Conservation (phyloP, 2,113 vertebrate species). For the Morone chrysops region DNA sequence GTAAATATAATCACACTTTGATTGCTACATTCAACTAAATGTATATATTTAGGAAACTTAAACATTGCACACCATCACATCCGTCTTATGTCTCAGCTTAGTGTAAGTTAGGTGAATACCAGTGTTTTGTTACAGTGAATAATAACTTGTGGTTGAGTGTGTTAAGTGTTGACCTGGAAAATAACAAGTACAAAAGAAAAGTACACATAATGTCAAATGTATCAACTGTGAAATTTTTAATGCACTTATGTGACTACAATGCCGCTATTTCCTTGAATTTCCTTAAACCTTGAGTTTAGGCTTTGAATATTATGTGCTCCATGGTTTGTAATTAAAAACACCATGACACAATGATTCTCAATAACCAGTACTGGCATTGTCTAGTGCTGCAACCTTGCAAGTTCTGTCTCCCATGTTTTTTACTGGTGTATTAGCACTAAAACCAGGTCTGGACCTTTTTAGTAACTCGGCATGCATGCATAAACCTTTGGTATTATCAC, state of each 20-base stretch:
- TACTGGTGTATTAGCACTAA: neutral
- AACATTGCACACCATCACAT: conserved; percentile 42
- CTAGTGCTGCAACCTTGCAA: conserved; percentile 39
- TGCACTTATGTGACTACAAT: neutral
- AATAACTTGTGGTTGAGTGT: conserved; percentile 28
- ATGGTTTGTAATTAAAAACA: neutral
- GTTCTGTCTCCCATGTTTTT: conserved; percentile 43
- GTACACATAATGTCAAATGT: neutral
- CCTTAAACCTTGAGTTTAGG: conserved; percentile 5
- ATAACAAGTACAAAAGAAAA: neutral
- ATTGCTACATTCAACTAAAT: conserved; percentile 45
- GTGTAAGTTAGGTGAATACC: conserved; percentile 2
- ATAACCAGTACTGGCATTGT: neutral
- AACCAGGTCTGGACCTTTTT: conserved; percentile 11
- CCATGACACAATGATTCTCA: neutral
- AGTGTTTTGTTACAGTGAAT: conserved; percentile 23
- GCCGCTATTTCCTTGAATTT: neutral
- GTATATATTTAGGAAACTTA: conserved; percentile 16
- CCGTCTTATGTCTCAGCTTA: neutral
- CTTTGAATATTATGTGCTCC: neutral
- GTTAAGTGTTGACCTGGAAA: neutral
- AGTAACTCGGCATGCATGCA: neutral
- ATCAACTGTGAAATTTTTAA: neutral
- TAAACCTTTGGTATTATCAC: conserved; percentile 25
- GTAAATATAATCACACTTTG: conserved; percentile 55